Conservation (phyloP, 2,113 vertebrate genomes). For the Corythoichthys intestinalis region DNA sequence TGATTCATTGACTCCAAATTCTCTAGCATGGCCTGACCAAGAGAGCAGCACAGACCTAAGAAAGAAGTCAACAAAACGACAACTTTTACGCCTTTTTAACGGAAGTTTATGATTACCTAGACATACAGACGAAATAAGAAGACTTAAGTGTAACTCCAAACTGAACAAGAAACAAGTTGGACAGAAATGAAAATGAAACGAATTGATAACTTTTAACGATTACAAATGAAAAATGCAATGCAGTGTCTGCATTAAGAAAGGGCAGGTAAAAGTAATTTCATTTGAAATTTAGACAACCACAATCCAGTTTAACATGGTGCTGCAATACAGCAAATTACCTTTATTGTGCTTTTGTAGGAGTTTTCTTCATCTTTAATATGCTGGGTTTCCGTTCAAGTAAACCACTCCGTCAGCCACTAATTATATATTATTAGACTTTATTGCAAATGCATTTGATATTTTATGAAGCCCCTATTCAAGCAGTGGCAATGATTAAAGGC, state of each 20-base stretch:
- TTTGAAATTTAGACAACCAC: neutral
- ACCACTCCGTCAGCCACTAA: slow-evolving; percentile 6
- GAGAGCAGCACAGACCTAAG: neutral
- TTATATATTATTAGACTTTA: slow-evolving; percentile 10
- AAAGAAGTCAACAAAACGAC: neutral
- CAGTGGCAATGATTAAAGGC: slow-evolving; percentile 7
- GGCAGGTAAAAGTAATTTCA: neutral
- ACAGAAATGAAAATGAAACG: no score
- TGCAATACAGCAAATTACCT: neutral
- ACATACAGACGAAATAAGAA: no score
- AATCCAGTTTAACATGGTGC: neutral
- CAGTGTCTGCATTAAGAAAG: neutral
- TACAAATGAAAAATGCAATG: neutral
- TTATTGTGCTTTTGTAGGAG: neutral
- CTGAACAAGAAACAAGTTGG: no score
- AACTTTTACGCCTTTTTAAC: neutral
- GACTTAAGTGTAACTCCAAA: no score
- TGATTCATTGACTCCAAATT: neutral
- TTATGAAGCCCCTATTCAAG: neutral
- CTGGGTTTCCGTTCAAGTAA: slow-evolving; percentile 6
- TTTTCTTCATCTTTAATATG: slow-evolving; percentile 13
- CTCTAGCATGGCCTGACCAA: neutral
- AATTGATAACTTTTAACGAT: neutral
- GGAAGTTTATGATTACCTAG: no score
- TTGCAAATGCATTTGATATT: slow-evolving; percentile 10